Evolutionary conservation across 2,888 invertebrate genomes (phyloP).

Genomic region (Xylota segnis): DNA sequence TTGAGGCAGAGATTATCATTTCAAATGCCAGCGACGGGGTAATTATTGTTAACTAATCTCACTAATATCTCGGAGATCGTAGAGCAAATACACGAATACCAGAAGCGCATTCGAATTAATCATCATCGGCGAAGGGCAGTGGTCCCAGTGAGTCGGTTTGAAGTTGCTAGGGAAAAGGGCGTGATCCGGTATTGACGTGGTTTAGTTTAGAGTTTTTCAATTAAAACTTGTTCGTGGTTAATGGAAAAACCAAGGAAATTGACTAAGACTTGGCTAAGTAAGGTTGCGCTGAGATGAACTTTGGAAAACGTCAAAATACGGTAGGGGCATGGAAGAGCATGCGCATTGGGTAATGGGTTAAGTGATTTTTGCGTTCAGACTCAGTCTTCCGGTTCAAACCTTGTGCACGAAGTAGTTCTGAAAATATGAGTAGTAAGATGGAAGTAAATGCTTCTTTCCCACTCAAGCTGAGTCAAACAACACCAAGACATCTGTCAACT

Average conservation of each 20-base stretch:
- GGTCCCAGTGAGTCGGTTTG: background rate
- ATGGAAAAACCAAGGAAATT: slow-evolving; percentile 5
- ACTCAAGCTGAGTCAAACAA: too few relatives aligned
- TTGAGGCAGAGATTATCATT: slow-evolving; percentile 20
- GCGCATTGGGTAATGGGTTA: slow-evolving; percentile 5
- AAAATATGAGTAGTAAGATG: too few relatives aligned
- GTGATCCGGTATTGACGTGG: background rate
- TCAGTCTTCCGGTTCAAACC: background rate
- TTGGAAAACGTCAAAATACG: background rate
- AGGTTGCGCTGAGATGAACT: background rate
- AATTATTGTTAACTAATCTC: slow-evolving; percentile 19
- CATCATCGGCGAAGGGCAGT: slow-evolving; percentile 20
- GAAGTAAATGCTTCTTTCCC: too few relatives aligned
- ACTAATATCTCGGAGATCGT: slow-evolving; percentile 8
- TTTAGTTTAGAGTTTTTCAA: background rate
- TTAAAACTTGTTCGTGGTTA: background rate
- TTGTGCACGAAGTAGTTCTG: too few relatives aligned
- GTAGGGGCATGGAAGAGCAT: background rate
- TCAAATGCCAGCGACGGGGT: slow-evolving; percentile 18
- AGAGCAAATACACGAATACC: background rate
- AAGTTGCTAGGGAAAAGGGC: background rate
- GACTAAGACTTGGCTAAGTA: background rate
- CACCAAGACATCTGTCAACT: too few relatives aligned
- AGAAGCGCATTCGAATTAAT: slow-evolving; percentile 4
- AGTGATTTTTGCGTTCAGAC: slow-evolving; percentile 6